Base-by-base conservation (phyloP, 2,888 invertebrate species). In the Macaria notata region DNA sequence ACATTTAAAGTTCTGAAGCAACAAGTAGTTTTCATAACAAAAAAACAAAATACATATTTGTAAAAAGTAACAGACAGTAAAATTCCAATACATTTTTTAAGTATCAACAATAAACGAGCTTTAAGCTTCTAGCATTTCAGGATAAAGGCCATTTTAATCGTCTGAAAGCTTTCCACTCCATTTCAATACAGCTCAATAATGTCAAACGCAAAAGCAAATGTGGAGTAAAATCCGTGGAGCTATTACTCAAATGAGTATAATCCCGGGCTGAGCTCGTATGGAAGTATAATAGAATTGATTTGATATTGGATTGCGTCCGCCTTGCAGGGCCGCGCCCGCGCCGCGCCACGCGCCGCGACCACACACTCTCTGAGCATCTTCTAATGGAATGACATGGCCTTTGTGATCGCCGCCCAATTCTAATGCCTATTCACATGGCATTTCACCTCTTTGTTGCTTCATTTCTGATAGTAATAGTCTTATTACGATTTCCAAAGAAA, bases 351-450 rank as follows among this genome's bases (percentile, higher is more conserved):
- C 87, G 87, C 88, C 78, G 78, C 76, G 80, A 85, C 87, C 90
- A 88, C 89, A 89, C 90, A 86, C 82, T 82, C 76, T 73, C 80
- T 72, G 89, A 81, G 88, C 88, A 88, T 87, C 88, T 90, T 90
- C 88, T 90, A 90, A 91, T 90, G 84, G 89, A 89, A 88, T 91
- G 90, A 90, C 90, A 89, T 78, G 79, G 84, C 84, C 90, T 90
- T 91, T 91, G 90, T 88, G 75, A 81, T 76, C 82, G 86, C 91
- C 91, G 91, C 89, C 90, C 89, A 91, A 90, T 90, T 90, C 88
- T 83, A 87, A 89, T 88, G 90, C 88, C 88, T 86, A 90, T 91
- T 91, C 88, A 91, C 85, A 88, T 89, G 88, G 90, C 88, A 89
- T 89, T 86, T 89, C 87, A 85, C 81, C 83, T 82, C 87, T 85